Conservation (phyloP, 1,140 invertebrate genomes). For the Eueides isabella region DNA sequence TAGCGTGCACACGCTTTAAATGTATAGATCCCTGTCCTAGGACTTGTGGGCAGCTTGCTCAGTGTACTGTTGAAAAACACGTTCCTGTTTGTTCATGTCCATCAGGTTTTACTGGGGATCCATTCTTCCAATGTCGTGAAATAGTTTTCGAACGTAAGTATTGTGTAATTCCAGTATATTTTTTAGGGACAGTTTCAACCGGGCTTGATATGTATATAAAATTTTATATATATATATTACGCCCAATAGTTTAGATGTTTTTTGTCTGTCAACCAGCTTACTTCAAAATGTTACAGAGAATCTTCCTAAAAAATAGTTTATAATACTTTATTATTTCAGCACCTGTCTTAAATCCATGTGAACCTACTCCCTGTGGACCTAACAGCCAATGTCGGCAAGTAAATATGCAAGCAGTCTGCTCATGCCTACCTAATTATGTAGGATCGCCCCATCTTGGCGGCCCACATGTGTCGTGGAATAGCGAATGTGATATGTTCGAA, state of each 20-base stretch:
- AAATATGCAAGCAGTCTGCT: slow-evolving; percentile 88
- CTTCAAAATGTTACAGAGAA: too few species aligned
- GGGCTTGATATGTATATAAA: too few species aligned
- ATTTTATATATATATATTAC: too few species aligned
- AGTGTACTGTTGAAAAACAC: slow-evolving; percentile 88
- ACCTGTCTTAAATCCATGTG: slow-evolving; percentile 86
- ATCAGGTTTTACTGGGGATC: slow-evolving; percentile 89
- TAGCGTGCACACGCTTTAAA: slow-evolving; percentile 89
- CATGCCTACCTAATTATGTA: slow-evolving; percentile 87
- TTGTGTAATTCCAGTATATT: background rate
- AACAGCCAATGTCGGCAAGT: slow-evolving; percentile 89
- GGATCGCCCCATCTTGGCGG: slow-evolving; percentile 89
- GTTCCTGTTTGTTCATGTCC: slow-evolving; percentile 90
- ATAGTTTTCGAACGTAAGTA: slow-evolving; percentile 82
- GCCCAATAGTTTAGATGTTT: too few species aligned
- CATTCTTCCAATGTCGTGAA: slow-evolving; percentile 89
- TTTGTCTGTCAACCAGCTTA: too few species aligned
- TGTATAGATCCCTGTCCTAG: slow-evolving; percentile 90
- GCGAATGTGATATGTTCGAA: slow-evolving; percentile 87
- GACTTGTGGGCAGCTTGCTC: slow-evolving; percentile 88
- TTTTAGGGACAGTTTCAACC: too few species aligned
- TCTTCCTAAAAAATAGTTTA: too few species aligned
- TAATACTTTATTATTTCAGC: slow-evolving; percentile 57
- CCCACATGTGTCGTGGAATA: slow-evolving; percentile 89
- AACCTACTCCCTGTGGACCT: slow-evolving; percentile 89